Percentiles rank a stretch among this genome's conserved stretches.
phyloP scores from a whole-genome alignment of 1,140 invertebrate genomes.

The Calycopis cecrops region DNA sequence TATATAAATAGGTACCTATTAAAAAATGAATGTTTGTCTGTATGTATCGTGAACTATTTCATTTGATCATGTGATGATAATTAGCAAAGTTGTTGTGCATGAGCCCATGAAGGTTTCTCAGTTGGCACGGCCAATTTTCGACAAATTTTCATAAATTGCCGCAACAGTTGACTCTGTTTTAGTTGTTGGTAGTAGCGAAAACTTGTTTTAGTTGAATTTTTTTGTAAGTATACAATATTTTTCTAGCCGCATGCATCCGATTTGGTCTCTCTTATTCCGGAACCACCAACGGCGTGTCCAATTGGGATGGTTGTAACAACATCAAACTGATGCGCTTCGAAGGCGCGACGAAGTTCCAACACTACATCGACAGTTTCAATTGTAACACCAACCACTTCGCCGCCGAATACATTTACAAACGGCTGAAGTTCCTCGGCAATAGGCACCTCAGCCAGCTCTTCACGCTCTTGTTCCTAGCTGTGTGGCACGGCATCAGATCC shows the following conservation, averaged over 20 bases:
- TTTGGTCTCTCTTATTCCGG: constrained; percentile 91
- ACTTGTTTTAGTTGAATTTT: no score
- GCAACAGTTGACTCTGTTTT: no score
- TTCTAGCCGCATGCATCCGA: constrained; percentile 75
- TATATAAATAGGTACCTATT: no score
- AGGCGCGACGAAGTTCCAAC: constrained; percentile 85
- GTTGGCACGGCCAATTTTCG: no score
- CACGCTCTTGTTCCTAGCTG: constrained; percentile 89
- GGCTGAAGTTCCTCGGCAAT: constrained; percentile 92
- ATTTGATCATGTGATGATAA: no score
- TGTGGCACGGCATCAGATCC: constrained; percentile 95
- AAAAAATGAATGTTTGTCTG: no score
- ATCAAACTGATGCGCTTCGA: constrained; percentile 87
- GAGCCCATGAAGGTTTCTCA: no score
- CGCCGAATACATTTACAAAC: constrained; percentile 93
- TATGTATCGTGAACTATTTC: no score
- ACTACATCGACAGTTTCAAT: constrained; percentile 93
- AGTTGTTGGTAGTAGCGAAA: no score
- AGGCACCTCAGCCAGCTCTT: constrained; percentile 87
- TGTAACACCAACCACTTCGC: constrained; percentile 96
- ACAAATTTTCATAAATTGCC: no score
- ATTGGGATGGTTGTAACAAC: constrained; percentile 93
- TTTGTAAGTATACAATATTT: no score
- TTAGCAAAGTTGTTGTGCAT: no score
- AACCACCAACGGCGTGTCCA: constrained; percentile 56